These are phyloP conservation scores for Agraylea sexmaculata DNA, from an alignment of 1,140 invertebrate genomes.

Conservation along the genomic window DNA sequence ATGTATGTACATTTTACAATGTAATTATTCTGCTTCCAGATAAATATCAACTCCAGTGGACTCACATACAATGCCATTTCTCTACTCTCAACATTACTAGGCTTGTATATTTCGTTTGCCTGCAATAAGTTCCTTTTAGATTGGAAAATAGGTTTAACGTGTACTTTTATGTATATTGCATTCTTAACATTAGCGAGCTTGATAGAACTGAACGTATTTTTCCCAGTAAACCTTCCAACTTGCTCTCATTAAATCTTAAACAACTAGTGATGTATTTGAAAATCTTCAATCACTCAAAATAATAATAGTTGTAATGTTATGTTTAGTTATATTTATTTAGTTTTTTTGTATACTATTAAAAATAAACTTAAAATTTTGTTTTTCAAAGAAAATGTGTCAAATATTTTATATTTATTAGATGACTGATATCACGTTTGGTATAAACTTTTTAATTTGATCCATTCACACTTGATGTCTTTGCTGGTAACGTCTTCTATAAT, in stretches of 20 bases:
- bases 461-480: conserved; percentile 47
- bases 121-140: conserved; percentile 70
- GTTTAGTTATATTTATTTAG: too few relatives aligned
- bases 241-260: conserved; percentile 36
- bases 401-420: too few relatives aligned
- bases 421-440: not conserved
- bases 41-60: conserved; percentile 64
- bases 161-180: conserved; percentile 63
- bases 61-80: conserved; percentile 73
- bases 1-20: not conserved
- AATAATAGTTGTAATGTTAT: too few relatives aligned
- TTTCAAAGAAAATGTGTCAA: too few relatives aligned
- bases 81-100: conserved; percentile 60
- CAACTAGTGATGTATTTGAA: not conserved
- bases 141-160: conserved; percentile 62
- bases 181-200: conserved; percentile 69
- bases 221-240: conserved; percentile 70
- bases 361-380: too few relatives aligned
- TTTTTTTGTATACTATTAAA: too few relatives aligned
- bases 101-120: conserved; percentile 64
- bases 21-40: conserved; percentile 23
- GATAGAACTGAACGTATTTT: conserved; percentile 80
- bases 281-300: too few relatives aligned
- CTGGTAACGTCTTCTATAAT: conserved; percentile 41
- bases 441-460: conserved; percentile 36